Conservation (phyloP, 2,888 invertebrate species). For the Drosophila limbata region DNA sequence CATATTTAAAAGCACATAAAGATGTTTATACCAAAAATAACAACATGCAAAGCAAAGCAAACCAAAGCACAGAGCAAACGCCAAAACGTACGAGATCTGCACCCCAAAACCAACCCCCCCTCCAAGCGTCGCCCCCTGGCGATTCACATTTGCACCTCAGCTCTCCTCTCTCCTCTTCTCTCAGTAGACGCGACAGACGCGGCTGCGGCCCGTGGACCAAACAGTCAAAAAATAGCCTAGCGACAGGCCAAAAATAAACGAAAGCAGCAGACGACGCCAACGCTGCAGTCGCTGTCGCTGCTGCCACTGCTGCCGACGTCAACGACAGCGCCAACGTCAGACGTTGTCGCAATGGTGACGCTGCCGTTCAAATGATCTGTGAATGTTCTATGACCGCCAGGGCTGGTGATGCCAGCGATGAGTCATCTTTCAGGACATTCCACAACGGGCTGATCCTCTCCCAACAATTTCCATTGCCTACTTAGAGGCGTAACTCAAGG, state of each 20-base stretch:
- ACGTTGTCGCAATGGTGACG: slow-evolving; percentile 71
- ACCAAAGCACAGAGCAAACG: slow-evolving; percentile 14
- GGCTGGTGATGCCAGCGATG: slow-evolving; percentile 28
- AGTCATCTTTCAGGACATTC: slow-evolving; percentile 31
- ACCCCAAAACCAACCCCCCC: slow-evolving; percentile 19
- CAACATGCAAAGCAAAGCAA: slow-evolving; percentile 53
- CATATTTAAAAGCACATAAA: slow-evolving; percentile 82
- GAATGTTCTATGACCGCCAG: slow-evolving; percentile 33
- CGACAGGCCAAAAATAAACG: slow-evolving; percentile 70
- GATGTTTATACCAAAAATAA: slow-evolving; percentile 80
- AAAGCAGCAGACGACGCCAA: slow-evolving; percentile 63
- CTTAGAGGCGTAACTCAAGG: slow-evolving; percentile 43
- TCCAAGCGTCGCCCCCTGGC: background rate
- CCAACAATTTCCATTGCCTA: slow-evolving; percentile 49
- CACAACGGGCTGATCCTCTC: background rate
- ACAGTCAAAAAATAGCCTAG: slow-evolving; percentile 74
- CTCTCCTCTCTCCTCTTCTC: background rate
- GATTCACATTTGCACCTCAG: slow-evolving; percentile 16
- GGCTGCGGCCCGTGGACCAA: slow-evolving; percentile 60
- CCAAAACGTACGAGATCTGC: slow-evolving; percentile 25
- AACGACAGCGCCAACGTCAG: slow-evolving; percentile 24
- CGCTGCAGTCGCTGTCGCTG: slow-evolving; percentile 19
- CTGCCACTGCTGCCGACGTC: slow-evolving; percentile 3
- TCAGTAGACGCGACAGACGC: slow-evolving; percentile 41
- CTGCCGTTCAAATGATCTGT: slow-evolving; percentile 40